Base-by-base conservation (phyloP, 2,113 vertebrate genomes). In the Paramisgurnus dabryanus region DNA sequence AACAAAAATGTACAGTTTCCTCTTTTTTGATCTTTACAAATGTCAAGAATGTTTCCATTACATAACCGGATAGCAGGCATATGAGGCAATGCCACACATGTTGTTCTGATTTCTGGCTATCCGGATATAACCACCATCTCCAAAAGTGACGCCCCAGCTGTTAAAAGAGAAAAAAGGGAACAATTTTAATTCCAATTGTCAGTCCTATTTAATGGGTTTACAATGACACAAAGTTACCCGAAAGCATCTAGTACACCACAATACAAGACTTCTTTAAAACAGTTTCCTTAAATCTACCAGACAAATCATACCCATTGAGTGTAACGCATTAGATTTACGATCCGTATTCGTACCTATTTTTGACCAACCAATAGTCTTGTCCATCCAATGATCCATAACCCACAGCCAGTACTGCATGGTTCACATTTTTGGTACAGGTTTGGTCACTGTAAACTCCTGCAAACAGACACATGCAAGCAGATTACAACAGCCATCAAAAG, bases 321-420 rank as follows among this genome's bases (percentile, higher is more conserved):
- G 15, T 34, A 34, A 2, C 27, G 27, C 27, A 18, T 58, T 1
- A 8, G 10, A 10, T 47, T 47, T 47, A 7, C 6, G 7, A 47
- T 8, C 3, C 8, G 13, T 17, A n/a, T 5, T 41, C 50, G n/a
- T 12, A 97, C 97, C 97, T 99, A 93, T 99, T 99, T 87, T 98
- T 99, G 50, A 99, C 89, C 53, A 99, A 93, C 97, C 97, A 99
- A 34, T 92, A 98, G 13, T 98, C 95, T 58, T 93, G 87, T 6
- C 94, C 92, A 0, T 89, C n/a, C 0, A 92, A 65, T 0, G 86
- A 92, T 1, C 97, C 97, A 0, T 98, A 99, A 6, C 97, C 97
- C 0, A 96, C 79, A 0, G 84, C 92, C 0, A 99, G 80, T 2
- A 99, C 95, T 0, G 0, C 96, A 0, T 99, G 97, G 81, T 97